Evolutionary conservation across 2,888 invertebrate genomes (phyloP).

Genomic region (Oxycera nigricornis): DNA sequence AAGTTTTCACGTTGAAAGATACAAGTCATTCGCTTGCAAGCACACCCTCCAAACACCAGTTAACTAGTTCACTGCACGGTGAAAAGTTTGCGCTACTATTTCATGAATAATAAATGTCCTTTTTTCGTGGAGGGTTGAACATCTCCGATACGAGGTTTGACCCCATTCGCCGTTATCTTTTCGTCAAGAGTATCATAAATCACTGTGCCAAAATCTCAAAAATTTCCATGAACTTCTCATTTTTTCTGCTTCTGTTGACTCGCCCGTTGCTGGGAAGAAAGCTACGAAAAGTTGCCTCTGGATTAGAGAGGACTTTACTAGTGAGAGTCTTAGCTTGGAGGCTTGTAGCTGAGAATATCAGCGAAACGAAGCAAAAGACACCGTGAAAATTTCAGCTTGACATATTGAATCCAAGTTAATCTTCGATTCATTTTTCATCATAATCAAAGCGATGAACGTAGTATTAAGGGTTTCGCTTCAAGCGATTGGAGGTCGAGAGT

Average conservation of each 20-base stretch:
- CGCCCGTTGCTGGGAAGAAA: not conserved
- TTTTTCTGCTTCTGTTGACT: conserved; percentile 17
- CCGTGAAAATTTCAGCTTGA: conserved; percentile 40
- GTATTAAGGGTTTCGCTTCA: not conserved
- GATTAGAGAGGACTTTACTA: conserved; percentile 31
- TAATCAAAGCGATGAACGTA: conserved; percentile 37
- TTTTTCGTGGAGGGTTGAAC: conserved; percentile 35
- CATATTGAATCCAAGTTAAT: conserved; percentile 46
- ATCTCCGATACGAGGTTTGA: conserved; percentile 19
- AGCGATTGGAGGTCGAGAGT: not conserved
- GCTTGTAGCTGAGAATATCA: not conserved
- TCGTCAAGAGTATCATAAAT: conserved; percentile 45
- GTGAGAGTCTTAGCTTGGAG: conserved; percentile 2
- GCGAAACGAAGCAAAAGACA: conserved; percentile 16
- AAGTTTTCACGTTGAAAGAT: conserved; percentile 1
- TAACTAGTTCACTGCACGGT: conserved; percentile 16
- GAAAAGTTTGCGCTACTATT: conserved; percentile 34
- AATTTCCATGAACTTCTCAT: conserved; percentile 41
- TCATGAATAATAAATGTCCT: conserved; percentile 45
- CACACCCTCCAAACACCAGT: conserved; percentile 12
- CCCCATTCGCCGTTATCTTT: conserved; percentile 42
- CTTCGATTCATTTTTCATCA: conserved; percentile 46
- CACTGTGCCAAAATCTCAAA: conserved; percentile 41
- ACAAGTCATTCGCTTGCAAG: not conserved
- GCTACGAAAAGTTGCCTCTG: conserved; percentile 14